These are phyloP conservation scores for Cladopsammia gracilis DNA, from an alignment of 64 coral and sea anemone genomes.

Conservation along the genomic window DNA sequence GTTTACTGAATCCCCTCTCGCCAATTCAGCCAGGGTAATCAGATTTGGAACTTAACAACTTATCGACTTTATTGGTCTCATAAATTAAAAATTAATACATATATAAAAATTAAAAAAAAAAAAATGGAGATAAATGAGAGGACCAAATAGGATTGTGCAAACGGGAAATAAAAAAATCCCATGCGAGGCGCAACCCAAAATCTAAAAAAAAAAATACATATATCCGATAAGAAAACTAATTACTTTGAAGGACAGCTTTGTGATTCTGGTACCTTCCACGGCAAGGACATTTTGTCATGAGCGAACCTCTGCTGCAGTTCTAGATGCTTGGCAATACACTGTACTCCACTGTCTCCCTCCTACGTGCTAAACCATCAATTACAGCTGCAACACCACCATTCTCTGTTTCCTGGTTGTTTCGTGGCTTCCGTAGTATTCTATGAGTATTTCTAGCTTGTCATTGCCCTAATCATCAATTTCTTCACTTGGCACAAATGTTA, in stretches of 20 bases:
- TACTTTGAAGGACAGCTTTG: not conserved
- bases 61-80: too few relatives aligned
- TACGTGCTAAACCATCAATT: slow-evolving; percentile 7
- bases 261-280: slow-evolving; percentile 32
- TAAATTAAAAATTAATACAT: too few relatives aligned
- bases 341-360: slow-evolving; percentile 6
- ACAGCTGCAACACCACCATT: slow-evolving; percentile 29
- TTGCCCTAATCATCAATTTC: slow-evolving; percentile 20
- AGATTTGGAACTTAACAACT: too few relatives aligned
- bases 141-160: too few relatives aligned
- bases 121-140: too few relatives aligned
- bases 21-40: slow-evolving; percentile 38
- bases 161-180: too few relatives aligned
- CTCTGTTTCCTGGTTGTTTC: not conserved
- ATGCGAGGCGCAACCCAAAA: too few relatives aligned
- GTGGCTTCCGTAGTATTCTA: not conserved
- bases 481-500: slow-evolving; percentile 12
- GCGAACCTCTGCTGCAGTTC: slow-evolving; percentile 7
- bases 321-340: slow-evolving; percentile 10
- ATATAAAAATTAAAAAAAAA: too few relatives aligned
- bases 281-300: slow-evolving; percentile 20
- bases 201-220: too few relatives aligned
- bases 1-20: slow-evolving; percentile 22
- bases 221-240: too few relatives aligned
- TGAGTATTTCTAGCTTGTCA: slow-evolving; percentile 12